These are phyloP conservation scores for Leptopilina drosophilae DNA, from an alignment of 2,888 invertebrate species.

Conservation along the genomic window DNA sequence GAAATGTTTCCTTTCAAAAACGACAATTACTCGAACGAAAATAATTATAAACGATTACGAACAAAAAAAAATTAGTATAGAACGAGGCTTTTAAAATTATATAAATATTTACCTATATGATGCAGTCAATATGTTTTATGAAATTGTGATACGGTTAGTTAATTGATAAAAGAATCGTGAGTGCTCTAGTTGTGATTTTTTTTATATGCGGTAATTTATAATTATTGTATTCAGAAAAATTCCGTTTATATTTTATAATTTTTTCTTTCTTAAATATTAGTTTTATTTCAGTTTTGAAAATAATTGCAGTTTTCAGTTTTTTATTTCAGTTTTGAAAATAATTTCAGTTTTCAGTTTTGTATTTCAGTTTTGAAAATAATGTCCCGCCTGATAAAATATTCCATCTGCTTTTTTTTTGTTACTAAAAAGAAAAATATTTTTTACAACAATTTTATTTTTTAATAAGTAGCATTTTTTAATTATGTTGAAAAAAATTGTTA, in stretches of 20 bases:
- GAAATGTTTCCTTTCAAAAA: not conserved
- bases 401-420: too few species aligned
- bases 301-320: too few species aligned
- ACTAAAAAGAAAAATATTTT: too few species aligned
- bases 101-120: conserved; percentile 12
- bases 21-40: not conserved
- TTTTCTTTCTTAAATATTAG: too few species aligned
- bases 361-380: too few species aligned
- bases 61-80: conserved; percentile 18
- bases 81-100: conserved; percentile 14
- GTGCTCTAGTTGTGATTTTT: conserved; percentile 23
- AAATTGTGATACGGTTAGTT: conserved; percentile 29
- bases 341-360: too few species aligned
- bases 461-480: too few species aligned
- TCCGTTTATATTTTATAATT: not conserved
- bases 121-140: conserved; percentile 38
- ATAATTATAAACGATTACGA: not conserved
- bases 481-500: too few species aligned
- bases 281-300: too few species aligned
- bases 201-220: not conserved
- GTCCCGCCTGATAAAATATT: too few species aligned
- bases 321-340: too few species aligned
- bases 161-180: conserved; percentile 22
- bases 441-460: too few species aligned
- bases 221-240: not conserved